Evolutionary conservation across 2,113 vertebrate species (phyloP).

Genomic region (Hoplias malabaricus): DNA sequence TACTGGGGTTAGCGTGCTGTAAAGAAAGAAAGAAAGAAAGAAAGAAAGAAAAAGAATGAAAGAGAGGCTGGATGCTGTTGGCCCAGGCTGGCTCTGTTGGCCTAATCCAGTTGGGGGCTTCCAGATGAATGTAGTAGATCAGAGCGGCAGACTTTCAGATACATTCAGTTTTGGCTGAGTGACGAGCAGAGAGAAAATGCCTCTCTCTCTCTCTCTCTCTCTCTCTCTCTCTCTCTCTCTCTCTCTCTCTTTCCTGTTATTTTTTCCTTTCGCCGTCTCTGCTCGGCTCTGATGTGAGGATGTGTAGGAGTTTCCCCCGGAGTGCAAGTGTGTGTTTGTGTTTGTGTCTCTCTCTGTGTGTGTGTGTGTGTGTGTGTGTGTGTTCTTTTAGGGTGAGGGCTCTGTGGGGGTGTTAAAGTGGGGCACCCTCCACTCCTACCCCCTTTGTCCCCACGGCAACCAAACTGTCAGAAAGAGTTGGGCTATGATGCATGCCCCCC

Average conservation of each 20-base stretch:
- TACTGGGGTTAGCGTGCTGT: too few species aligned
- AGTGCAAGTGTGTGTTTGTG: constrained; percentile 2
- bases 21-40: too few species aligned
- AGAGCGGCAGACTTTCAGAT: constrained; percentile 5
- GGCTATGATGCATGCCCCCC: constrained; percentile 33
- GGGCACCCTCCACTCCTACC: constrained; percentile 38
- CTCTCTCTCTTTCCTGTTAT: background rate
- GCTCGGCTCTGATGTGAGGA: constrained; percentile 28
- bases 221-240: background rate
- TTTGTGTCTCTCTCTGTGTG: constrained; percentile 23
- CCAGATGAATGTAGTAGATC: background rate
- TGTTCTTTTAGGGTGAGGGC: constrained; percentile 25
- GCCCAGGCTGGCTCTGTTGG: background rate
- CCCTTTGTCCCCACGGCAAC: constrained; percentile 29
- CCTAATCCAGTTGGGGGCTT: background rate
- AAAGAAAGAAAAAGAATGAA: too few species aligned
- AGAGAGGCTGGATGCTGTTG: background rate
- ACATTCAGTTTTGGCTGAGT: background rate
- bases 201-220: background rate
- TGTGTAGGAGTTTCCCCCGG: constrained; percentile 39
- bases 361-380: constrained; percentile 30
- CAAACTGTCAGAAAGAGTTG: constrained; percentile 38
- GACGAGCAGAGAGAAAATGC: background rate
- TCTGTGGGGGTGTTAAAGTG: constrained; percentile 46
- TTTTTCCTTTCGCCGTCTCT: background rate